Base-by-base conservation (phyloP, 2,888 invertebrate species). In the Neoitamus cyanurus region DNA sequence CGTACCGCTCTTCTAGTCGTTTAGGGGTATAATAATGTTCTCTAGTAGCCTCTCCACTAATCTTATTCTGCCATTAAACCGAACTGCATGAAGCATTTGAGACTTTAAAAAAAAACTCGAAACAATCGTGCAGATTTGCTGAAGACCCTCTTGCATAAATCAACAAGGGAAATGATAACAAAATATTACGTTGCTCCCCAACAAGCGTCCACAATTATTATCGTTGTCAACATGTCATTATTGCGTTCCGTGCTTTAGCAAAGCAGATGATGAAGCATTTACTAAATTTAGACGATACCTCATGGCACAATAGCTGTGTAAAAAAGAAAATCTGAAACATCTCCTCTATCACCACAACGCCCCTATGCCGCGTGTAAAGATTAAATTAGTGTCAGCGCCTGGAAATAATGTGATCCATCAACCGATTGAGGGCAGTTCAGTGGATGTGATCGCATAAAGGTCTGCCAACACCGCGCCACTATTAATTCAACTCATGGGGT, bases 371-470 rank as follows among this genome's bases (percentile, higher is more conserved):
- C 30, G 34, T 70, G 70, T 68, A n/a, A 31, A 30, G 11, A 48
- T 25, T 68, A 13, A 80, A 82, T 69, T 82, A 82, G 69, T 82
- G 68, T 75, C 75, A 34, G 69, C 30, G 15, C 7, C 20, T 15
- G 28, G 6, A 82, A 37, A 25, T 82, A 25, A 69, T 36, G 82
- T 69, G 82, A 82, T 82, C 82, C 82, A 82, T 82, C 82, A 82
- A 69, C 36, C 28, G 37, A 69, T 36, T 13, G 37, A 82, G 36
- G 28, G n/a, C 15, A 68, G 25, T 37, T 37, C 13, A 68, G 31
- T 30, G 6, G 42, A 42, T 82, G 36, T 25, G 82, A 82, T 82
- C 68, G 11, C 69, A 58, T 82, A 31, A 20, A 82, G 31, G 28
- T 28, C 68, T 82, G 31, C 20, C 7, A 15, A 37, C 20, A 46